A percentile compares a stretch with the other conserved stretches of the same genome.
Conservation (phyloP, 2,113 vertebrate species). For the Pituophis catenifer region DNA sequence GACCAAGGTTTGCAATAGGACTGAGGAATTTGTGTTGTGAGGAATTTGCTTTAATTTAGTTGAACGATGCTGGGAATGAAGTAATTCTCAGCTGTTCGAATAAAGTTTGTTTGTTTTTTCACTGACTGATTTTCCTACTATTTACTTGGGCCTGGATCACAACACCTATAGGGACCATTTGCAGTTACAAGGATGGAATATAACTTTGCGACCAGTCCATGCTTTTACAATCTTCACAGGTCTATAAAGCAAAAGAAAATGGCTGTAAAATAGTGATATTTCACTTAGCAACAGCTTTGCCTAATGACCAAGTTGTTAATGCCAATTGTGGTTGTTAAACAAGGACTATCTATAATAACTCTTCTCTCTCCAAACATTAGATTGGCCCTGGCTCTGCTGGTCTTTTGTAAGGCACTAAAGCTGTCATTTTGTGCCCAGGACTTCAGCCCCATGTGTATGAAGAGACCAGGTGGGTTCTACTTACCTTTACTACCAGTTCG, state of each 20-base stretch:
- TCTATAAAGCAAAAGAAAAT: neutral
- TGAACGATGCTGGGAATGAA: no score
- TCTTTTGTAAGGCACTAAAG: neutral
- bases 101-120: no score
- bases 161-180: neutral
- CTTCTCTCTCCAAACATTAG: neutral
- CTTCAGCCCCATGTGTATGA: neutral
- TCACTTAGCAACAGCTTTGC: neutral
- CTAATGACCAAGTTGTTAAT: neutral
- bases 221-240: neutral
- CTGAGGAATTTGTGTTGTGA: no score
- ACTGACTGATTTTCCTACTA: no score
- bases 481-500: no score
- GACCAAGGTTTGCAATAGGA: no score
- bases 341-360: neutral
- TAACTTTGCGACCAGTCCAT: neutral
- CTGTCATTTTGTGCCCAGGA: neutral
- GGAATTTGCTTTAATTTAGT: no score
- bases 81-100: no score
- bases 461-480: neutral
- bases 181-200: neutral
- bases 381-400: neutral
- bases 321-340: neutral
- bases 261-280: neutral
- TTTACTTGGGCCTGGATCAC: no score